Percentiles rank a stretch among this genome's conserved stretches.
Evolutionary conservation across 2,888 invertebrate species (phyloP).

Genomic region (Monochamus alternatus): DNA sequence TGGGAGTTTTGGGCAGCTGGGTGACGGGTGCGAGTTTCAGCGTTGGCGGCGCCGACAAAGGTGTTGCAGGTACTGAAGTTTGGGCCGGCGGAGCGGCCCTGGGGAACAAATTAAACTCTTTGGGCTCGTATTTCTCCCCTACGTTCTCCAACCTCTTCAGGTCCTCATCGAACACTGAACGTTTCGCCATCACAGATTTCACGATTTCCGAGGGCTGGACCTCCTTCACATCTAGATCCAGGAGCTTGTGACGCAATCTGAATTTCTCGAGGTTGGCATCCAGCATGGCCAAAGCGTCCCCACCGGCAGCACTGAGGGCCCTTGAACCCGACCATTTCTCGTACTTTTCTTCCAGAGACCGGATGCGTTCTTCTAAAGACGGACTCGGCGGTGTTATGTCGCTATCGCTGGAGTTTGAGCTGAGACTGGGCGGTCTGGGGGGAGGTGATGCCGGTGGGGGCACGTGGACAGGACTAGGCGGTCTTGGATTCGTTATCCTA

Average conservation of each 20-base stretch:
- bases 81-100: slow-evolving; percentile 51
- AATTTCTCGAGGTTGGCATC: slow-evolving; percentile 74
- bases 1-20: slow-evolving; percentile 65
- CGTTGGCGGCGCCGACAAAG: slow-evolving; percentile 58
- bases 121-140: slow-evolving; percentile 85
- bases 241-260: slow-evolving; percentile 81
- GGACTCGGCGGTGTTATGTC: slow-evolving; percentile 81
- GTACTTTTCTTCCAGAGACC: slow-evolving; percentile 93
- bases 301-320: slow-evolving; percentile 74
- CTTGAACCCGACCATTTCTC: slow-evolving; percentile 89
- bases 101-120: slow-evolving; percentile 71
- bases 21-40: slow-evolving; percentile 59
- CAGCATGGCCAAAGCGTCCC: slow-evolving; percentile 72
- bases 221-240: slow-evolving; percentile 79
- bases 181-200: slow-evolving; percentile 91
- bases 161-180: slow-evolving; percentile 97
- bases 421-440: slow-evolving; percentile 82
- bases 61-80: slow-evolving; percentile 53
- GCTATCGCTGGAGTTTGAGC: slow-evolving; percentile 83
- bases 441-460: slow-evolving; percentile 77
- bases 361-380: slow-evolving; percentile 91
- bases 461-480: slow-evolving; percentile 66
- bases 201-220: slow-evolving; percentile 95
- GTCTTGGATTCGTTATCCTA: slow-evolving; percentile 67
- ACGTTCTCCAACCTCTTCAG: slow-evolving; percentile 92